These are phyloP conservation scores for Dugesia japonica DNA, from an alignment of 2,888 invertebrate genomes.

Conservation along the genomic window DNA sequence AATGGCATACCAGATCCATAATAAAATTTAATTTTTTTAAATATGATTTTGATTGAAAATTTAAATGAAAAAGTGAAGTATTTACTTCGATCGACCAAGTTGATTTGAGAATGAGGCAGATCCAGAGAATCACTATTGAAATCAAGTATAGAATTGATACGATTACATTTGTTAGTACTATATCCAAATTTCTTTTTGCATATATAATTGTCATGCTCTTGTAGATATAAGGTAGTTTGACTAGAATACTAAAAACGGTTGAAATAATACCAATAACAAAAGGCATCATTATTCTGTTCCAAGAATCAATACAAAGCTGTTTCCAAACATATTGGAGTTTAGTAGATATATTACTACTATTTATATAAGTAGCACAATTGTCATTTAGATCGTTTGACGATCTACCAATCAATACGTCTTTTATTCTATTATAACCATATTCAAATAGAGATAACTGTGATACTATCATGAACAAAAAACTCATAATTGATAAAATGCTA, in stretches of 20 bases:
- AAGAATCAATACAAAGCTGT: background rate
- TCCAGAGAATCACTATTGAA: background rate
- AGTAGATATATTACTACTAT: background rate
- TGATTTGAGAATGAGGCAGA: background rate
- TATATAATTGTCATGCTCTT: background rate
- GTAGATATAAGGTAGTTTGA: background rate
- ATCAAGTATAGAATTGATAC: background rate
- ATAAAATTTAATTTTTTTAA: no score
- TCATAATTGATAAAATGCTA: background rate
- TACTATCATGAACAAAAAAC: background rate
- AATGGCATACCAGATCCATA: no score
- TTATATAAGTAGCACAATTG: background rate
- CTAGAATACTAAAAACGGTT: background rate
- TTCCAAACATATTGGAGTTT: background rate
- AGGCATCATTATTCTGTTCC: background rate
- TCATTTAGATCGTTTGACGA: background rate
- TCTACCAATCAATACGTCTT: background rate
- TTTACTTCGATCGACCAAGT: background rate
- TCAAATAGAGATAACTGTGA: background rate
- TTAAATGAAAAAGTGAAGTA: no score
- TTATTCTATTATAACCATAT: slow-evolving; percentile 4
- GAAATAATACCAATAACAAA: slow-evolving; percentile 2
- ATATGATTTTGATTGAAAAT: no score
- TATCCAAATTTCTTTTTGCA: background rate
- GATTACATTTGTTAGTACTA: background rate